phyloP scores from a whole-genome alignment of 2,797 vertebrate genomes.

The Amphiprion clarkii region DNA sequence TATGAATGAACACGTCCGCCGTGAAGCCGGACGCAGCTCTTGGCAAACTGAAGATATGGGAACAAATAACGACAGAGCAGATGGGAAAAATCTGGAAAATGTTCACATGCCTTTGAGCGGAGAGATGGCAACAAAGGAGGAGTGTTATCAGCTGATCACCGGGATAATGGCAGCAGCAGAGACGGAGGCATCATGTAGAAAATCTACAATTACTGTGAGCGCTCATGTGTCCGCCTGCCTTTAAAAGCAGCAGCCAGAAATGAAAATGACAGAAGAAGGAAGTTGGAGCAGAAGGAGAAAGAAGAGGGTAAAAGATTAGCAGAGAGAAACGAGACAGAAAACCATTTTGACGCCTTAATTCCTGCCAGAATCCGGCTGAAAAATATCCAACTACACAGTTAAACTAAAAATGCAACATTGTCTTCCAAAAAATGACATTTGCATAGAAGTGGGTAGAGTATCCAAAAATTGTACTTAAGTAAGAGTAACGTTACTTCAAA shows the following conservation, averaged over 20 bases:
- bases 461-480: too few relatives aligned
- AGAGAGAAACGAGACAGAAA: too few relatives aligned
- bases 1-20: slow-evolving; percentile 74
- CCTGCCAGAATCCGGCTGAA: too few relatives aligned
- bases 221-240: neutral
- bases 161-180: slow-evolving; percentile 35
- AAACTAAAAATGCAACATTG: too few relatives aligned
- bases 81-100: neutral
- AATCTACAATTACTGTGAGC: neutral
- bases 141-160: neutral
- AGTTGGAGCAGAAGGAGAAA: too few relatives aligned
- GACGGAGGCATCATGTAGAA: slow-evolving; percentile 17
- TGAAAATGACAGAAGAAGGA: neutral
- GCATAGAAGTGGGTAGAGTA: too few relatives aligned
- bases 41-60: neutral
- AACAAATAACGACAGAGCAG: neutral
- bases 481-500: too few relatives aligned
- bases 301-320: too few relatives aligned
- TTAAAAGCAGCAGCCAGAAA: neutral
- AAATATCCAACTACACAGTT: too few relatives aligned
- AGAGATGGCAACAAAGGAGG: slow-evolving; percentile 10
- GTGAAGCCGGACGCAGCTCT: neutral
- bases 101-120: neutral
- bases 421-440: too few relatives aligned
- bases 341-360: too few relatives aligned